phyloP scores from a whole-genome alignment of 2,797 vertebrate species.

The Micropoecilia bifurca region DNA sequence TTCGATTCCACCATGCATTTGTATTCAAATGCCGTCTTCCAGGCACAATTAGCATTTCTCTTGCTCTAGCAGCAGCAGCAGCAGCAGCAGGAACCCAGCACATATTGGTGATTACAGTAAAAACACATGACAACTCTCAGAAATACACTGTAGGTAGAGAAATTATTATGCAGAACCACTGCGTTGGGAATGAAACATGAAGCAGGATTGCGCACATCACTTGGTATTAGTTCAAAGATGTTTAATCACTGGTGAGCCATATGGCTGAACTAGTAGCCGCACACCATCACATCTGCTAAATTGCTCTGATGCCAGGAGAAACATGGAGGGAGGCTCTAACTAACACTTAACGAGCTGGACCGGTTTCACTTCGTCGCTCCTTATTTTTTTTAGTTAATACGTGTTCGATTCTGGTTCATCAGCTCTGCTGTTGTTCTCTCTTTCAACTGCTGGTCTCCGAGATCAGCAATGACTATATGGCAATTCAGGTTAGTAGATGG shows the following conservation, averaged over 20 bases:
- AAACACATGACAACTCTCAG: constrained; percentile 25
- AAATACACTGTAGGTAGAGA: not conserved
- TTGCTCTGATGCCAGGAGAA: not conserved
- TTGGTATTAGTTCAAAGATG: constrained; percentile 3
- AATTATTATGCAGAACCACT: not conserved
- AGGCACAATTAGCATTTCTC: constrained; percentile 25
- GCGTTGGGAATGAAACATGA: not conserved
- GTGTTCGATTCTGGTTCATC: not conserved
- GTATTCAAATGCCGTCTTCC: constrained; percentile 18
- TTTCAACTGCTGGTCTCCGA: not conserved
- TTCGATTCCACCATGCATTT: constrained; percentile 42
- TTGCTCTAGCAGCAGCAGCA: constrained; percentile 27
- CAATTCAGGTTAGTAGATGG: not conserved
- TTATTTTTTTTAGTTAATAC: not conserved
- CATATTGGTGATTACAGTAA: constrained; percentile 40
- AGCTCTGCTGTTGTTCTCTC: not conserved
- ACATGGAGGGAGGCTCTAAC: not conserved
- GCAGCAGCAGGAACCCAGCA: constrained; percentile 18
- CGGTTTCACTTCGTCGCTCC: not conserved
- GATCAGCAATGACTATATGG: not conserved
- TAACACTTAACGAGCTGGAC: not conserved
- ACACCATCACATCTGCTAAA: constrained; percentile 6
- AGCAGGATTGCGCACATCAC: not conserved
- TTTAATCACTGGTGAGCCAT: constrained; percentile 14
- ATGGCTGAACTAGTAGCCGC: not conserved